Conservation (phyloP, 2,888 invertebrate genomes). For the Arrhopalites spinosus region DNA sequence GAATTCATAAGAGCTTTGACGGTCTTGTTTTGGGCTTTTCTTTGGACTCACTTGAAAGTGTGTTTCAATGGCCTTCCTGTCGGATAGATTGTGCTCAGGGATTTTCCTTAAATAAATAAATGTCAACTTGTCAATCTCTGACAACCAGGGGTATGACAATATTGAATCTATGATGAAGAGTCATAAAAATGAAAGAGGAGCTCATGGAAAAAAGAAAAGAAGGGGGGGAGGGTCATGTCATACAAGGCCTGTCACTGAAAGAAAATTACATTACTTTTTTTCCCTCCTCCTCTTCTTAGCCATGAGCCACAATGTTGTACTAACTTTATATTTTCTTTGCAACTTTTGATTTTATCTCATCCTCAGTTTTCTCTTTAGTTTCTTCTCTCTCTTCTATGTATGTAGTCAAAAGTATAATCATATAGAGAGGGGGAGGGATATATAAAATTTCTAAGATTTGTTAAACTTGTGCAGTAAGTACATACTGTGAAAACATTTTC, state of each 20-base stretch:
- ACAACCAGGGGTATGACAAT: not conserved
- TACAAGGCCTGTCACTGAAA: not conserved
- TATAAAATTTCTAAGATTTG: not conserved
- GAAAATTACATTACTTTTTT: not conserved
- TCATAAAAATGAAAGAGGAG: constrained; percentile 11
- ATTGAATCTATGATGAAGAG: constrained; percentile 12
- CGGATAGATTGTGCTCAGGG: not conserved
- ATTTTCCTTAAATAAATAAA: constrained; percentile 44
- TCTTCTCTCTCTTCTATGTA: no score
- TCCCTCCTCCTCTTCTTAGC: not conserved
- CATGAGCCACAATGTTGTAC: not conserved
- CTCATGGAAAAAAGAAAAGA: not conserved
- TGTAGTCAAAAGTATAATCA: no score
- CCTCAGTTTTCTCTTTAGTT: no score
- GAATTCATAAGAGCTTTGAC: no score
- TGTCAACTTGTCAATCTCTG: constrained; percentile 49
- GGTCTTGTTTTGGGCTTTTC: no score
- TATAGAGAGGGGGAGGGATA: not conserved
- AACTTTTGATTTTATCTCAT: constrained; percentile 14
- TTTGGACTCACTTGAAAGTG: no score
- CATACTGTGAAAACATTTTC: not conserved
- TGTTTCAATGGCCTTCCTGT: not conserved
- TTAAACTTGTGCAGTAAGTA: not conserved
- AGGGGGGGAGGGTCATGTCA: not conserved
- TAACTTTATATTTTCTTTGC: constrained; percentile 1